Evolutionary conservation across 2,888 invertebrate species (phyloP), one percentile per base, ranked within the genome.

Genomic region (Yponomeuta sedellus): DNA sequence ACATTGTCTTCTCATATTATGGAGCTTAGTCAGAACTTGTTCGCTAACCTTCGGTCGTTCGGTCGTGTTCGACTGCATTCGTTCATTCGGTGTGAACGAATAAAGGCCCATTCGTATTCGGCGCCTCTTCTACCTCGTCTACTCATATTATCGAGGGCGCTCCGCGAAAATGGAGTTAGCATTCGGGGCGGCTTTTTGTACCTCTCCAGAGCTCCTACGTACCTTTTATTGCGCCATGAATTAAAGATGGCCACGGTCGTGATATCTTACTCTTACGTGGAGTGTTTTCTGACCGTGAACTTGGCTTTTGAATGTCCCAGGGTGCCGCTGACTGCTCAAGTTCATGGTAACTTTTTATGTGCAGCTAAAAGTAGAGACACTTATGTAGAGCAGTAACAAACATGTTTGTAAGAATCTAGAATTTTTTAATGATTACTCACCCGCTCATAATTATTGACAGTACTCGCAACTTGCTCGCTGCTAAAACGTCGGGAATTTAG

Each of bases 81-180:
- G 34, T 34, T 34, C 34, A 8, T 34, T 34, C 34, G 34, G 34
- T 34, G 34, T 34, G 34, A 6, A 1, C 44, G 16, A 4, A 16
- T 16, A 44, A 16, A 44, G 16, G 44, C 8, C 10, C 16, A 64
- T 64, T 64, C 20, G 63, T 64, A 64, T 64, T 64, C 63, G 40
- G 10, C 10, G n/a, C 34, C 20, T 6, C 19, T 25, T 22, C 44
- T 44, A 10, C 63, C 19, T 19, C 20, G 44, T 64, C 63, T 39
- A 39, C 63, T 44, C 40, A 22, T 44, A 44, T 44, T 59, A 59
- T 44, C 40, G 20, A 20, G 63, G 44, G 44, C 22, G 63, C 28
- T 40, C 19, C n/a, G 39, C 63, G 8, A 19, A 64, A 64, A 64
- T 44, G 63, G 63, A 20, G 63, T 64, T 64, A 52, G 63, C 40